Conservation (phyloP, 2,113 vertebrate genomes). For the cattle (Bos taurus) region DNA sequence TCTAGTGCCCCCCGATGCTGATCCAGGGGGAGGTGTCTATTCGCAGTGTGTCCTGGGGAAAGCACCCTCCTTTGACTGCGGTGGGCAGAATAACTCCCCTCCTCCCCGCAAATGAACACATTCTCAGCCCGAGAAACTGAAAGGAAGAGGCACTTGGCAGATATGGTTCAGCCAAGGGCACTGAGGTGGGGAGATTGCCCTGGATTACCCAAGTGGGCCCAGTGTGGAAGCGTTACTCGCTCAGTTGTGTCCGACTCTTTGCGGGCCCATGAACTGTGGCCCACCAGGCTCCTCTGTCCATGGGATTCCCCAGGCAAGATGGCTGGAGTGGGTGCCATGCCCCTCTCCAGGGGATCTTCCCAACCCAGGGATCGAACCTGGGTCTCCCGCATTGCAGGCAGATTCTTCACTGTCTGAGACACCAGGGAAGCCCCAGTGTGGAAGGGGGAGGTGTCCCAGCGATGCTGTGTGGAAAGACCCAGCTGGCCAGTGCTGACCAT, state of each 20-base stretch:
- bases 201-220: too few species aligned
- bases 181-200: too few species aligned
- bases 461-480: not conserved
- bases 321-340: not conserved
- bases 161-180: not conserved
- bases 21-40: not conserved
- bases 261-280: not conserved
- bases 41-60: not conserved
- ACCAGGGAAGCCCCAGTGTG: fast-evolving
- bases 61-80: not conserved
- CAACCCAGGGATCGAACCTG: not conserved
- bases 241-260: not conserved
- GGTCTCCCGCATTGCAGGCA: not conserved
- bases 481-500: fast-evolving
- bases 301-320: not conserved
- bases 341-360: not conserved
- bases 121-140: not conserved
- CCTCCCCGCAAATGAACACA: not conserved
- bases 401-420: not conserved
- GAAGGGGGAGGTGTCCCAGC: not conserved
- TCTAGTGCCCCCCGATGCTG: not conserved
- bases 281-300: not conserved
- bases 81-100: not conserved
- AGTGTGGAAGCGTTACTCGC: not conserved
- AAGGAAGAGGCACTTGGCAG: not conserved